Percentiles rank a stretch among this genome's conserved stretches.
phyloP scores from a whole-genome alignment of 2,797 vertebrate genomes.

The Macropodus opercularis region DNA sequence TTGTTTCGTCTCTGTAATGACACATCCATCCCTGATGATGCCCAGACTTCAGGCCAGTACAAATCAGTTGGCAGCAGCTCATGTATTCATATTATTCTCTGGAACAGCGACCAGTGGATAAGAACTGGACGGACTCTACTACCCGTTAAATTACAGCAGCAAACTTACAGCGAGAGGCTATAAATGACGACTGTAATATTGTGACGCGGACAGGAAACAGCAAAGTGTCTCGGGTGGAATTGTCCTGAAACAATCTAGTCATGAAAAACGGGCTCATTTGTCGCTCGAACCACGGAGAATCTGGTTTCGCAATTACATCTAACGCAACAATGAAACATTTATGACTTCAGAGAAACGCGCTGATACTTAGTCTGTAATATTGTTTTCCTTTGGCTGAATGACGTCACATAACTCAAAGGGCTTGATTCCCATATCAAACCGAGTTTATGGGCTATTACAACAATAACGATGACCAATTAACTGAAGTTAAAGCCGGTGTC shows the following conservation, averaged over 20 bases:
- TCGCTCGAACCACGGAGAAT: neutral
- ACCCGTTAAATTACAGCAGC: constrained; percentile 48
- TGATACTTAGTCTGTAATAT: neutral
- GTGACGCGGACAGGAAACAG: constrained; percentile 13
- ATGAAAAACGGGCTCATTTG: constrained; percentile 2
- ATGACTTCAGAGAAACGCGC: neutral
- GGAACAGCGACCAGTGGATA: constrained; percentile 28
- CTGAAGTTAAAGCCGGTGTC: neutral
- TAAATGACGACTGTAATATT: constrained; percentile 31
- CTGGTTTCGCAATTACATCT: constrained; percentile 1
- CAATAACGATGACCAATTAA: neutral
- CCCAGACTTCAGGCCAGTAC: neutral
- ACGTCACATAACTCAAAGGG: neutral
- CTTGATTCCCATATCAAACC: too few species aligned
- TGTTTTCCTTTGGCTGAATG: neutral
- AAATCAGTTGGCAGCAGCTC: constrained; percentile 15
- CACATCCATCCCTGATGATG: neutral
- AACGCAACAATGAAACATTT: constrained; percentile 9
- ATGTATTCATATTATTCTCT: constrained; percentile 41
- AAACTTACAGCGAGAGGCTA: constrained; percentile 4
- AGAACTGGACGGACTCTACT: constrained; percentile 40
- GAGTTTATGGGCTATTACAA: neutral
- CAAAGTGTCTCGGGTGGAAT: constrained; percentile 5
- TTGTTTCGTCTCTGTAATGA: constrained; percentile 2
- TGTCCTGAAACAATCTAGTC: neutral